phyloP scores from a whole-genome alignment of 2,113 vertebrate species.

The Ciconia stormi region DNA sequence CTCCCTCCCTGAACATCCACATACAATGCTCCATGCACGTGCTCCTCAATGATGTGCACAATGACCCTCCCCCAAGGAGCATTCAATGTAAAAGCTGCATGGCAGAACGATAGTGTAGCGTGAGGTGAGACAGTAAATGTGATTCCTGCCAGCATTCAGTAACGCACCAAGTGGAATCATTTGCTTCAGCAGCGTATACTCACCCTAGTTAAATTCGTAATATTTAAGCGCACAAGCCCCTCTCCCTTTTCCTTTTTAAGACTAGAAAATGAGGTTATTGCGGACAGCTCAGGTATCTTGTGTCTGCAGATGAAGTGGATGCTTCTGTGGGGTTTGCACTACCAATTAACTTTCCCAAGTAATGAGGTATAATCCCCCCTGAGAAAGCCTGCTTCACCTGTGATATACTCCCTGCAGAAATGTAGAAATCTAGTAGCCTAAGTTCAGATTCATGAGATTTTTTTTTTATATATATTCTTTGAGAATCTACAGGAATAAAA shows the following conservation, averaged over 20 bases:
- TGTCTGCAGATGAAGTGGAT: background rate
- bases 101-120: fast-evolving
- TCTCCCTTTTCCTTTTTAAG: background rate
- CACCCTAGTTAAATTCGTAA: background rate
- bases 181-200: background rate
- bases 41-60: background rate
- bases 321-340: background rate
- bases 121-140: background rate
- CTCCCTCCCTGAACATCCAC: background rate
- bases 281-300: constrained; percentile 35
- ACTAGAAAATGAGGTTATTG: constrained; percentile 18
- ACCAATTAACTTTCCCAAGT: constrained; percentile 52
- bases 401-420: background rate
- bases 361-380: constrained; percentile 26
- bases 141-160: background rate
- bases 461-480: background rate
- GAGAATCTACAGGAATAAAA: background rate
- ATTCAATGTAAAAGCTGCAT: background rate
- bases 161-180: background rate
- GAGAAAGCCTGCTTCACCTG: constrained; percentile 5
- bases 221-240: background rate
- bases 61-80: background rate
- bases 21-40: fast-evolving
- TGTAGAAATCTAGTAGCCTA: background rate
- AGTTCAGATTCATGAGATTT: background rate